phyloP scores from a whole-genome alignment of 1,140 invertebrate genomes.

The Oppia nitens region DNA sequence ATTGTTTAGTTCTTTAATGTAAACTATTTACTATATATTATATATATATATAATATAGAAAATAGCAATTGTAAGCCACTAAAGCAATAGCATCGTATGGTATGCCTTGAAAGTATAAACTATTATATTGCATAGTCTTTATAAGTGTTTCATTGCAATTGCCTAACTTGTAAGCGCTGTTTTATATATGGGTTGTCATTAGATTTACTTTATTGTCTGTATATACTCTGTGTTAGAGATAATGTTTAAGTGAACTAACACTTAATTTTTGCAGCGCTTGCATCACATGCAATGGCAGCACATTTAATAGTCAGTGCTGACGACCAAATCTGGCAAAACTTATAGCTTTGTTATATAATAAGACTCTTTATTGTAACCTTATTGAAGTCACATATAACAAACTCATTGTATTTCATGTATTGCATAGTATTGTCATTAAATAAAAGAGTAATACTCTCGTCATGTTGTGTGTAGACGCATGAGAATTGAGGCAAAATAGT shows the following conservation, averaged over 20 bases:
- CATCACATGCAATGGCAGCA: background rate
- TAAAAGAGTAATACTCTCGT: background rate
- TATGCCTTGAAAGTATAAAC: background rate
- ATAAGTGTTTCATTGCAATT: background rate
- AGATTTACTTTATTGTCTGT: background rate
- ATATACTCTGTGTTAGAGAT: background rate
- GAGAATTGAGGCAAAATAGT: too few species aligned
- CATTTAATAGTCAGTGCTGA: background rate
- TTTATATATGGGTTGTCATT: background rate
- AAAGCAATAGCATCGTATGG: too few species aligned
- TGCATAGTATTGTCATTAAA: slow-evolving; percentile 17
- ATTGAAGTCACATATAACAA: too few species aligned
- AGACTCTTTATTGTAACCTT: too few species aligned
- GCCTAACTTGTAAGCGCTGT: background rate
- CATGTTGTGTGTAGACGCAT: background rate
- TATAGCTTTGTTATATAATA: slow-evolving; percentile 15
- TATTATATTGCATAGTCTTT: background rate
- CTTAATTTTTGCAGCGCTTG: too few species aligned
- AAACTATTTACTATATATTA: background rate
- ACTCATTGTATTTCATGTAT: background rate
- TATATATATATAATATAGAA: too few species aligned
- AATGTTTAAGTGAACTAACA: background rate
- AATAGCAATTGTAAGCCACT: too few species aligned
- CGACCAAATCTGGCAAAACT: background rate
- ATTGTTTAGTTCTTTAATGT: too few species aligned